Base-by-base conservation (phyloP, 2,888 invertebrate genomes). In the Linnaemya tessellans region DNA sequence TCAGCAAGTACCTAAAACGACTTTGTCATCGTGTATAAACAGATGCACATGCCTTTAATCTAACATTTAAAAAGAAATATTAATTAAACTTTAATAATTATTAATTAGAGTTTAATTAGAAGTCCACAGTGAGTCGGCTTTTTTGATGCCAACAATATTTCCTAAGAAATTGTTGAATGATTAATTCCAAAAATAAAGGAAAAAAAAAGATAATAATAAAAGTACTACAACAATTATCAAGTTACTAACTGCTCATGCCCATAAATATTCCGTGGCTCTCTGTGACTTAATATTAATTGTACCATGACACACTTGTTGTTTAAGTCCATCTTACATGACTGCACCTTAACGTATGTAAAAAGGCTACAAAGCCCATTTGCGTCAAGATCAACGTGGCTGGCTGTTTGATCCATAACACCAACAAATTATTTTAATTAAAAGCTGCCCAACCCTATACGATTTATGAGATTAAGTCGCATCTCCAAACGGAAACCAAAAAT, bases 81-180 rank as follows among this genome's bases (percentile, higher is more conserved):
- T 68, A 75, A 81, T 71, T 77, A 60, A 41, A 58, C 13, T 58
- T 58, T 60, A 64, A 71, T 38, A 82, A 30, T 77, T 77, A 73
- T 78, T 71, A 82, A 82, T 82, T 82, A 77, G 38, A 65, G 15
- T 56, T 71, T 67, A 71, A 83, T 83, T 51, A 60, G 43, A 58
- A 77, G 71, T 20, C 64, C 13, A 49, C 71, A 71, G 58, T 41
- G 25, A 46, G 51, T 41, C 11, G 30, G 15, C 49, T 73, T 58
- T 41, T 67, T 80, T 73, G 49, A 73, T 58, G 43, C 25, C 11
- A 49, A 38, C 0, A 1, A 35, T 46, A 9, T 64, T 71, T 64
- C 30, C 46, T 13, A 38, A 68, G 62, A 41, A 70, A 51, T 70
- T 18, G 35, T 58, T 58, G 3, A 56, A 67, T n/a, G 13, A 62